These are phyloP conservation scores for Bradypodion pumilum DNA, from an alignment of 2,797 vertebrate species.

Conservation along the genomic window DNA sequence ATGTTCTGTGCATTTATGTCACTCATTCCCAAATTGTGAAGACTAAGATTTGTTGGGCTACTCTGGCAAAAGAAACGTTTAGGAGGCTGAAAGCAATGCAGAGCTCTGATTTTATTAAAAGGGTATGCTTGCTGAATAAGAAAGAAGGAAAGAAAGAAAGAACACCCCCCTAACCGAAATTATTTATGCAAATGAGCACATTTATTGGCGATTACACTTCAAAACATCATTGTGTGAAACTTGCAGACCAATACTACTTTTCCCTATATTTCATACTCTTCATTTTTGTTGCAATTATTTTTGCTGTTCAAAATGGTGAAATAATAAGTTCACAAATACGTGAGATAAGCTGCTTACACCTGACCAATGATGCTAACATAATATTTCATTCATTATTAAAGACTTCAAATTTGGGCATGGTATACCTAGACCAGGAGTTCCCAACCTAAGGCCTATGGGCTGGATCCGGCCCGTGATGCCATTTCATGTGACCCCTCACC, in stretches of 20 bases:
- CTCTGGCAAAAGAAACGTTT: background rate
- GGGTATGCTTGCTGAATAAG: too few relatives aligned
- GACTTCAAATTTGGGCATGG: too few relatives aligned
- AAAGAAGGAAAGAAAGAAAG: too few relatives aligned
- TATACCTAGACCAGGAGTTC: too few relatives aligned
- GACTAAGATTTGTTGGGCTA: background rate
- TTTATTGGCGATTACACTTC: background rate
- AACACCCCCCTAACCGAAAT: background rate
- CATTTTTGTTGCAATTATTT: background rate
- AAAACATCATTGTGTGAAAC: background rate
- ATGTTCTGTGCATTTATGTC: too few relatives aligned
- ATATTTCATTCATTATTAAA: background rate
- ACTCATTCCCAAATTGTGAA: background rate
- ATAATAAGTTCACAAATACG: background rate
- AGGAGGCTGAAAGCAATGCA: background rate
- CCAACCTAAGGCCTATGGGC: too few relatives aligned
- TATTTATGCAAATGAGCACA: background rate
- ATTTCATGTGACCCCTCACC: too few relatives aligned
- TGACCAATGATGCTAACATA: background rate
- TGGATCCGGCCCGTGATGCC: too few relatives aligned
- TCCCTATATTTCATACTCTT: background rate
- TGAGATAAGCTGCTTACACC: background rate
- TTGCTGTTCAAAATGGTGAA: background rate
- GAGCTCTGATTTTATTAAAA: background rate
- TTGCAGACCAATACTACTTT: background rate